Percentiles rank a stretch among this genome's conserved stretches.
phyloP scores from a whole-genome alignment of 2,113 vertebrate genomes.

The Cavia aperea region DNA sequence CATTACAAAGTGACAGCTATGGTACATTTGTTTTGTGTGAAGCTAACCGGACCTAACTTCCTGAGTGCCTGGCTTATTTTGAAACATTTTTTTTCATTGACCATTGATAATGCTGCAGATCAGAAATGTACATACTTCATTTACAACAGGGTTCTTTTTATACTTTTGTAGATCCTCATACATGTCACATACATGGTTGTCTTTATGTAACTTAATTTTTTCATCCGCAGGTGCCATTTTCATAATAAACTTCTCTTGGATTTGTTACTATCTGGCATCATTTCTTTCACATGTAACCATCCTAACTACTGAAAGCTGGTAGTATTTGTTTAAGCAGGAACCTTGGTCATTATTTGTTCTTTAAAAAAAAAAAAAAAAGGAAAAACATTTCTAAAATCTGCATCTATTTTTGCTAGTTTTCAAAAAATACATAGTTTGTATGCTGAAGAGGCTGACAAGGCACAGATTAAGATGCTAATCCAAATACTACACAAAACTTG shows the following conservation, averaged over 20 bases:
- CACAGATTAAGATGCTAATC: conserved; percentile 81
- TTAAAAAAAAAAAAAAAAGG: conserved; percentile 44
- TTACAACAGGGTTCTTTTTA: conserved; percentile 98
- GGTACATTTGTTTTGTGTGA: conserved; percentile 97
- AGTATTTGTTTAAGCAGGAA: conserved; percentile 87
- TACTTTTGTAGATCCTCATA: conserved; percentile 97
- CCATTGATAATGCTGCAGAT: conserved; percentile 98
- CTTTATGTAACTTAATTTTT: conserved; percentile 98
- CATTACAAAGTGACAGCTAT: conserved; percentile 97
- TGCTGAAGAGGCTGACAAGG: conserved; percentile 75
- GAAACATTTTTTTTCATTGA: conserved; percentile 93
- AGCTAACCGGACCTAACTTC: conserved; percentile 98
- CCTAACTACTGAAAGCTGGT: conserved; percentile 82
- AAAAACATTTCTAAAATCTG: conserved; percentile 49
- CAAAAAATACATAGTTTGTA: conserved; percentile 51
- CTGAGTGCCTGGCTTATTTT: conserved; percentile 96
- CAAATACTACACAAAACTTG: conserved; percentile 84
- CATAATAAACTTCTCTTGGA: conserved; percentile 99
- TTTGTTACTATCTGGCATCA: conserved; percentile 96
- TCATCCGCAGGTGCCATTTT: conserved; percentile 99
- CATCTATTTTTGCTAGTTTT: conserved; percentile 70
- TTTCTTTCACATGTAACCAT: conserved; percentile 94
- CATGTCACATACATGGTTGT: conserved; percentile 96
- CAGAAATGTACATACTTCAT: conserved; percentile 99
- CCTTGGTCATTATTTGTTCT: conserved; percentile 69